Conservation (phyloP, 1,140 invertebrate genomes). For the Bradynema listronoti region DNA sequence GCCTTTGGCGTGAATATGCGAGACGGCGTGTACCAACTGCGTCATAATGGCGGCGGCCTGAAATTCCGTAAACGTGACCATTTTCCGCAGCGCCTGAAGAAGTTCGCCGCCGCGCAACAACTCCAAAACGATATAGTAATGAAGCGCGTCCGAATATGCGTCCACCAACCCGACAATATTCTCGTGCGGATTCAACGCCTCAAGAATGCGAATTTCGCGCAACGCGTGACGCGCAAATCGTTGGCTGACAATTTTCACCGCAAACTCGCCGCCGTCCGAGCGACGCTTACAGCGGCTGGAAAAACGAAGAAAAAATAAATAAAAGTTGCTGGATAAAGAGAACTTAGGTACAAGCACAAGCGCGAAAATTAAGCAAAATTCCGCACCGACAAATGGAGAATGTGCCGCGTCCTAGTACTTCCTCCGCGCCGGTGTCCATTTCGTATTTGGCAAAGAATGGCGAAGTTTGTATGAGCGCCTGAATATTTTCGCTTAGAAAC, state of each 20-base stretch:
- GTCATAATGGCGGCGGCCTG: conserved; percentile 68
- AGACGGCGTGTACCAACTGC: conserved; percentile 73
- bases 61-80: conserved; percentile 67
- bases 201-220: conserved; percentile 68
- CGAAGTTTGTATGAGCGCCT: conserved; percentile 66
- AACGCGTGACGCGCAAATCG: conserved; percentile 66
- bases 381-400: conserved; percentile 72
- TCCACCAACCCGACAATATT: conserved; percentile 80
- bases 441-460: conserved; percentile 78
- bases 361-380: conserved; percentile 13
- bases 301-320: not conserved
- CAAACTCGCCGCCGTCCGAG: conserved; percentile 69
- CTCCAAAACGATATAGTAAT: conserved; percentile 62
- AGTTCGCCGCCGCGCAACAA: conserved; percentile 78
- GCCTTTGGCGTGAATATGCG: conserved; percentile 72
- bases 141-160: conserved; percentile 72
- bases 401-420: conserved; percentile 73
- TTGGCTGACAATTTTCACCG: conserved; percentile 82
- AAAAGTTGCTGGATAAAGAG: not conserved
- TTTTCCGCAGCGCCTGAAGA: conserved; percentile 66
- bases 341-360: not conserved
- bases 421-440: conserved; percentile 65
- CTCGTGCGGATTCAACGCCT: conserved; percentile 74
- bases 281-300: conserved; percentile 71
- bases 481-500: conserved; percentile 40